Evolutionary conservation across 1,140 invertebrate genomes (phyloP), one percentile per base, ranked within the genome.

Genomic region (Pachypeltis micranthus): DNA sequence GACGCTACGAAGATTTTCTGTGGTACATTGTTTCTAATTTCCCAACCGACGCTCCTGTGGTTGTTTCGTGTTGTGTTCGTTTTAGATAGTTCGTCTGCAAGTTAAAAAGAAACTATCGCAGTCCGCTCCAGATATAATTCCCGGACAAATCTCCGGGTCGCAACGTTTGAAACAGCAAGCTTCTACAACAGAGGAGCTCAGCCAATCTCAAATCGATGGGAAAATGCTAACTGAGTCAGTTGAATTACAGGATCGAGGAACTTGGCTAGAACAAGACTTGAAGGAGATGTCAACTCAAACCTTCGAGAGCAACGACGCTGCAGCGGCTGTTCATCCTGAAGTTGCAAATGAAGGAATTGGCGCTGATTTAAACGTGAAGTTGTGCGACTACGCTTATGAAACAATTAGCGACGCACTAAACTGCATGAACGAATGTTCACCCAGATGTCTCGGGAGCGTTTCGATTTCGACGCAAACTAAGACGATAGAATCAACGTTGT

Each of bases 71-170:
- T 61, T 61, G 26, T 62, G 26, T 19, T 55, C 34, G 31, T 62
- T 59, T 58, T 63, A 63, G 62, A 63, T 63, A 44, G 54, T 58
- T 58, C 54, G 56, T 16, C 56, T 63, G 21, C 62, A 63, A 58
- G 34, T 58, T 51, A 58, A 63, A 58, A 63, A 63, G 34, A 63
- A 44, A 26, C 44, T 63, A 26, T 39, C 23, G 29, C 54, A 58
- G 34, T 58, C 55, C 12, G 55, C 31, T 3, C 62, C 62, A 2
- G 62, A 63, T 58, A 14, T 63, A 10, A 39, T 63, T 2, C 62
- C 62, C 12, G 55, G 58, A 29, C 23, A 55, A 10, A 16, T 39
- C 31, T 39, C 31, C 31, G 31, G 31, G 7, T 16, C 31, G 7
- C 31, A 39, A 39, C 16, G 7, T 16, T 10, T 39, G 31, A 7